Evolutionary conservation across 2,888 invertebrate species (phyloP), one percentile per base, ranked within the genome.

Genomic region (Galerucella pusilla): DNA sequence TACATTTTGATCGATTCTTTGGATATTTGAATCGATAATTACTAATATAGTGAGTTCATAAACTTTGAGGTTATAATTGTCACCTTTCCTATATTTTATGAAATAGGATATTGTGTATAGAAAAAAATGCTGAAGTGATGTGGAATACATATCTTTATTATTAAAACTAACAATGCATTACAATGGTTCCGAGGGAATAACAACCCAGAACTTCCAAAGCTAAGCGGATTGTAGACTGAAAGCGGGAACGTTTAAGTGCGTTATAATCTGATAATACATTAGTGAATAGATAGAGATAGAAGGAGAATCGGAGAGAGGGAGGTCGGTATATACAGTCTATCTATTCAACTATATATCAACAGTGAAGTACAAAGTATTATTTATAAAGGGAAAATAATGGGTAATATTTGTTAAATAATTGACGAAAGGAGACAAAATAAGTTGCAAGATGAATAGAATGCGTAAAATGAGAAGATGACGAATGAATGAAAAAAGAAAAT

Each of bases 191-290:
- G 45, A 49, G 66, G 57, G 66, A 67, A 72, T 72, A 72, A 66
- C 57, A 66, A 46, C 35, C 63, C 61, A 76, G 46, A 74, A 74
- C 83, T 81, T 83, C 83, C 82, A 81, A 82, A 80, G 82, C 82
- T 84, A 85, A 85, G 85, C 83, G 85, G 85, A 86, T 86, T 82
- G 81, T 77, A 79, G 79, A 81, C 84, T 84, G 83, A 84, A 85
- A 85, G 86, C 81, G 75, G 72, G 45, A 77, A 84, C 85, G 83
- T 86, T 86, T 86, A 85, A 86, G 86, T 86, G 86, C 85, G 85
- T 86, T 86, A 86, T 87, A 87, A 87, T 86, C 87, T 83, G 82
- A 80, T 83, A 84, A 83, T 85, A 84, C 85, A 85, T 85, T 83
- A 85, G 85, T 85, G 86, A 86, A 85, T 84, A 46, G 63, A 63